Conservation (phyloP, 1,140 invertebrate species). For the Polypedilum vanderplanki region DNA sequence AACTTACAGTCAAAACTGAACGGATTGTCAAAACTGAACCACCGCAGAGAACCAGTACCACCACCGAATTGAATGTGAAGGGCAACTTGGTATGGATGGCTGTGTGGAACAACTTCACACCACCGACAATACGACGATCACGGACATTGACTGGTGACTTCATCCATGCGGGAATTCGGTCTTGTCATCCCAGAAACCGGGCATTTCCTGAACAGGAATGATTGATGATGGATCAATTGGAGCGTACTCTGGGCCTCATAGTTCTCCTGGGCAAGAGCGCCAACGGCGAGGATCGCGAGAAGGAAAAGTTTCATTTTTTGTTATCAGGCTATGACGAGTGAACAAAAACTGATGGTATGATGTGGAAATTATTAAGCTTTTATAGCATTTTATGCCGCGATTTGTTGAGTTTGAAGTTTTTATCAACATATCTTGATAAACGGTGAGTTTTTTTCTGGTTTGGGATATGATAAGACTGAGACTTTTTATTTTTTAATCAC, state of each 20-base stretch:
- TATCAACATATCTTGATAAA: too few relatives aligned
- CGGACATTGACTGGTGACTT: neutral
- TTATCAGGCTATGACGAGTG: too few relatives aligned
- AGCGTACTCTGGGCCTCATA: neutral
- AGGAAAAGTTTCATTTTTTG: neutral
- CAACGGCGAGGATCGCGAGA: neutral
- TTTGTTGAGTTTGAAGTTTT: too few relatives aligned
- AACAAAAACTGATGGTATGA: too few relatives aligned
- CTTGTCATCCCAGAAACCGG: neutral
- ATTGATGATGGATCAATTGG: neutral
- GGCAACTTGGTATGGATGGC: conserved; percentile 49
- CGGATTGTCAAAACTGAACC: conserved; percentile 50
- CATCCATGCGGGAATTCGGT: neutral
- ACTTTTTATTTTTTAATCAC: too few relatives aligned
- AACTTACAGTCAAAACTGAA: conserved; percentile 46
- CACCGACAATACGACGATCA: conserved; percentile 40
- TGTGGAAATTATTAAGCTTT: too few relatives aligned
- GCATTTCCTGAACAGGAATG: neutral
- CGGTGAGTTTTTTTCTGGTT: too few relatives aligned
- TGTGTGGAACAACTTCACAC: conserved; percentile 42
- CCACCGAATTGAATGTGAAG: conserved; percentile 44
- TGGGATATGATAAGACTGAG: too few relatives aligned
- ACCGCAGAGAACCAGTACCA: conserved; percentile 48
- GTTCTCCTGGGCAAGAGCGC: neutral
- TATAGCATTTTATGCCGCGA: too few relatives aligned